Evolutionary conservation across 2,888 invertebrate species (phyloP).

Genomic region (Melitaea athalia): DNA sequence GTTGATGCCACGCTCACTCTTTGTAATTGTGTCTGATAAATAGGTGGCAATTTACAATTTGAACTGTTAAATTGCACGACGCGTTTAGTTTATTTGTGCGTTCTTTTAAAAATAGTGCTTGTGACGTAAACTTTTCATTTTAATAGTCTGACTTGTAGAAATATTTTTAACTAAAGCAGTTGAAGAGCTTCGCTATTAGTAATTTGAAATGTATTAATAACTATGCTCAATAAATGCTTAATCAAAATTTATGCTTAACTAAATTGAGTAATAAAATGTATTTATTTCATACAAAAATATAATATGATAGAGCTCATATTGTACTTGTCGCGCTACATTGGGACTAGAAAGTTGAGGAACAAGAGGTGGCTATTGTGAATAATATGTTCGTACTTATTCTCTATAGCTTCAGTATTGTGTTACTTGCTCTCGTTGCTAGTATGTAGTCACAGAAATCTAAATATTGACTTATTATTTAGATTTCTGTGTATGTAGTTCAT

Average conservation of each 20-base stretch:
- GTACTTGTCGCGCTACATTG: slow-evolving; percentile 16
- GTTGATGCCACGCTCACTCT: slow-evolving; percentile 40
- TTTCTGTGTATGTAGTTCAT: too few species aligned
- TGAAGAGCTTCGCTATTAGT: too few species aligned
- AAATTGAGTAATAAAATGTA: too few species aligned
- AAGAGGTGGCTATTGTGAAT: slow-evolving; percentile 38
- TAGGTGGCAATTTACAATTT: slow-evolving; percentile 13
- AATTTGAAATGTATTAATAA: too few species aligned
- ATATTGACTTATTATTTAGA: too few species aligned
- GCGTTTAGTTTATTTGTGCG: not conserved
- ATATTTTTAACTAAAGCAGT: not conserved
- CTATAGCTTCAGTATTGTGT: slow-evolving; percentile 13
- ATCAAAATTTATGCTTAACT: too few species aligned
- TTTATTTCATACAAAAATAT: not conserved
- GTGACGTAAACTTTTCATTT: not conserved
- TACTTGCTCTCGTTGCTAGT: slow-evolving; percentile 10
- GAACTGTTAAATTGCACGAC: slow-evolving; percentile 3
- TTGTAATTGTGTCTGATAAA: slow-evolving; percentile 23
- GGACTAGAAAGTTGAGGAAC: slow-evolving; percentile 40
- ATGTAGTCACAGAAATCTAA: too few species aligned
- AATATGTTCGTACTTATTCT: slow-evolving; percentile 23
- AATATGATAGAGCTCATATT: not conserved
- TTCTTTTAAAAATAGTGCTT: not conserved
- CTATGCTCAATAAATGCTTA: too few species aligned
- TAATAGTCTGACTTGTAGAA: not conserved